Conservation (phyloP, 1,140 invertebrate species). For the Drosophila teissieri region DNA sequence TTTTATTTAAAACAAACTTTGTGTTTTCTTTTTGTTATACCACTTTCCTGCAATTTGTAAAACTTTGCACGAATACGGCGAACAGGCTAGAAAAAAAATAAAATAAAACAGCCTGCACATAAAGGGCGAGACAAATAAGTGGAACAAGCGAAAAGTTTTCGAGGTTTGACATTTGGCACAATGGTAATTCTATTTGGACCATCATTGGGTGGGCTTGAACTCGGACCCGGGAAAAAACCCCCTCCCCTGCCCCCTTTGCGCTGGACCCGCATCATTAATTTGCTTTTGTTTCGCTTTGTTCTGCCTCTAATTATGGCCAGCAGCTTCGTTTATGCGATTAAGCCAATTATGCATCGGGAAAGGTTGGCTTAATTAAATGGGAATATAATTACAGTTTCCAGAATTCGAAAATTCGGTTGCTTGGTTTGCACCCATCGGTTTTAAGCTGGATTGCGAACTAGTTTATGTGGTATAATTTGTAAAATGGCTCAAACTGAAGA, state of each 20-base stretch:
- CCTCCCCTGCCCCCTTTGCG: constrained; percentile 8
- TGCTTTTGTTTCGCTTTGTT: constrained; percentile 44
- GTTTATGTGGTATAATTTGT: no score
- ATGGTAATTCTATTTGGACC: constrained; percentile 62
- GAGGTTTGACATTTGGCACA: constrained; percentile 77
- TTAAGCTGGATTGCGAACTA: background rate
- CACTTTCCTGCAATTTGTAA: constrained; percentile 45
- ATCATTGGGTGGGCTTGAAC: constrained; percentile 35
- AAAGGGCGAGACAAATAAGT: constrained; percentile 54
- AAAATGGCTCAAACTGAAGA: background rate
- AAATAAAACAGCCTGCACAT: constrained; percentile 6
- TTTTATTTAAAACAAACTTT: constrained; percentile 47
- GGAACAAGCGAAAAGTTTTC: constrained; percentile 60
- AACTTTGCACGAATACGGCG: constrained; percentile 37
- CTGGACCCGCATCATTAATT: constrained; percentile 75
- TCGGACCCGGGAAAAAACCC: constrained; percentile 15
- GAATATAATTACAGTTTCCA: constrained; percentile 24
- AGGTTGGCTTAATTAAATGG: constrained; percentile 43
- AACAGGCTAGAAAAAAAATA: constrained; percentile 6
- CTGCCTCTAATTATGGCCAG: constrained; percentile 55
- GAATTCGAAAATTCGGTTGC: background rate
- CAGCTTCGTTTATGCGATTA: constrained; percentile 54
- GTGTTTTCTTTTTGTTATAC: constrained; percentile 26
- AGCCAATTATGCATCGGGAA: constrained; percentile 38
- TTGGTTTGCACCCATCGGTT: background rate